Conservation (phyloP, 1,140 invertebrate species). For the Drosophila ambigua region DNA sequence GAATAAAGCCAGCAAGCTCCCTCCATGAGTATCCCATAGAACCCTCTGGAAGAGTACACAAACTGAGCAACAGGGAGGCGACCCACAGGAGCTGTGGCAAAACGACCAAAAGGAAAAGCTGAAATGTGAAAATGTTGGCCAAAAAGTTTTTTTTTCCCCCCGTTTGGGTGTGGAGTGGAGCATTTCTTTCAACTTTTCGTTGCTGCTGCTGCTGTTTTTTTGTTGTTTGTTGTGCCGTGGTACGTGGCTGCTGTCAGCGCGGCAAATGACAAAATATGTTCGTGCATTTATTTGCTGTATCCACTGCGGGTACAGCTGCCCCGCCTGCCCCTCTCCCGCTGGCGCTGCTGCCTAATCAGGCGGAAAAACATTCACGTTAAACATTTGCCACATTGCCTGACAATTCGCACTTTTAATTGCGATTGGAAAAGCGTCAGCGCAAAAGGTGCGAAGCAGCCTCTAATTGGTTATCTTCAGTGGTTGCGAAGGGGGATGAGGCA, state of each 20-base stretch:
- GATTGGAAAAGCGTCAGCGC: slow-evolving; percentile 8
- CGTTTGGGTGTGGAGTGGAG: neutral
- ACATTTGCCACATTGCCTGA: slow-evolving; percentile 40
- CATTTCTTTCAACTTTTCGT: slow-evolving; percentile 27
- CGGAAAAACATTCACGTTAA: slow-evolving; percentile 59
- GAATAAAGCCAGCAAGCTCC: too few relatives aligned
- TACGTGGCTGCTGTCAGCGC: slow-evolving; percentile 41
- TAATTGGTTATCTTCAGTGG: slow-evolving; percentile 44
- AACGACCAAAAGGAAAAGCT: slow-evolving; percentile 13
- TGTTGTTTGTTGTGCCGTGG: neutral
- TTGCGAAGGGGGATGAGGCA: slow-evolving; percentile 4
- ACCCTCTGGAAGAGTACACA: too few relatives aligned
- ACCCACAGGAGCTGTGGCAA: neutral
- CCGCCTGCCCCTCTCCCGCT: too few relatives aligned
- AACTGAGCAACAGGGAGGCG: too few relatives aligned
- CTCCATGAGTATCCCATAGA: too few relatives aligned
- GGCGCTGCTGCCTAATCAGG: slow-evolving; percentile 48
- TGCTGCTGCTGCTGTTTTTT: neutral
- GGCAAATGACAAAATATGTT: slow-evolving; percentile 49
- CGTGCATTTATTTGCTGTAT: slow-evolving; percentile 5
- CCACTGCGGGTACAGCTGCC: too few relatives aligned
- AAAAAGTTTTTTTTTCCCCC: slow-evolving; percentile 38
- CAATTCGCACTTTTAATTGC: slow-evolving; percentile 62
- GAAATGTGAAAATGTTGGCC: slow-evolving; percentile 49
- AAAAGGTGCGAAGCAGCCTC: slow-evolving; percentile 35